Evolutionary conservation across 1,140 invertebrate species (phyloP).

Genomic region (Ruditapes philippinarum): DNA sequence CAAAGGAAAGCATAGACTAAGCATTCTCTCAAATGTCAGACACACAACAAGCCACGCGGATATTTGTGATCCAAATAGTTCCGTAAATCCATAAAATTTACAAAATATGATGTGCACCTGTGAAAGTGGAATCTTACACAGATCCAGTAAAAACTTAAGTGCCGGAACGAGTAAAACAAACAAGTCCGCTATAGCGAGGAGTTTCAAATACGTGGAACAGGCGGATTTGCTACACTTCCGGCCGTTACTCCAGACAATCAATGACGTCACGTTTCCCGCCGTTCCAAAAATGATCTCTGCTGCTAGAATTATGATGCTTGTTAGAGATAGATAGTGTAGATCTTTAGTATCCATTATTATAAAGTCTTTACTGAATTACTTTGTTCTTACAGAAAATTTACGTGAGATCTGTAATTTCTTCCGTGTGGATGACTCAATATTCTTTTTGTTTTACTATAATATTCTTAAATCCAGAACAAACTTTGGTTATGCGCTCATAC

Average conservation of each 20-base stretch:
- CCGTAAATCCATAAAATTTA: neutral
- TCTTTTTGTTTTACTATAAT: too few species aligned
- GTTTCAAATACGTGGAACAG: neutral
- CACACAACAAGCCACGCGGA: neutral
- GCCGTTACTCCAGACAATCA: neutral
- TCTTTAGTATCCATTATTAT: neutral
- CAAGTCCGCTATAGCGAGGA: neutral
- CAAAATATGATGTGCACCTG: neutral
- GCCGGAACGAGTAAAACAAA: neutral
- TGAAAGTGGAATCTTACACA: neutral
- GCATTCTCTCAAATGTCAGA: neutral
- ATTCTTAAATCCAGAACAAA: too few species aligned
- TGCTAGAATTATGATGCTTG: neutral
- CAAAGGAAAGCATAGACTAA: neutral
- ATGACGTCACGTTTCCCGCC: neutral
- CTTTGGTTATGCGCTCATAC: too few species aligned
- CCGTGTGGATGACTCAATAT: too few species aligned
- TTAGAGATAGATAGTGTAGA: neutral
- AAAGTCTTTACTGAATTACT: too few species aligned
- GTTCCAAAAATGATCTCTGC: neutral
- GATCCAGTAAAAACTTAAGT: neutral
- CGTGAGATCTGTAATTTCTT: too few species aligned
- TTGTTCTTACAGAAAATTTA: too few species aligned
- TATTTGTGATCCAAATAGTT: slow-evolving; percentile 2
- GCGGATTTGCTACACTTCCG: neutral